A percentile compares a stretch with the other conserved stretches of the same genome.
Evolutionary conservation across 2,797 vertebrate species (phyloP).

Genomic region (Taeniopygia guttata): DNA sequence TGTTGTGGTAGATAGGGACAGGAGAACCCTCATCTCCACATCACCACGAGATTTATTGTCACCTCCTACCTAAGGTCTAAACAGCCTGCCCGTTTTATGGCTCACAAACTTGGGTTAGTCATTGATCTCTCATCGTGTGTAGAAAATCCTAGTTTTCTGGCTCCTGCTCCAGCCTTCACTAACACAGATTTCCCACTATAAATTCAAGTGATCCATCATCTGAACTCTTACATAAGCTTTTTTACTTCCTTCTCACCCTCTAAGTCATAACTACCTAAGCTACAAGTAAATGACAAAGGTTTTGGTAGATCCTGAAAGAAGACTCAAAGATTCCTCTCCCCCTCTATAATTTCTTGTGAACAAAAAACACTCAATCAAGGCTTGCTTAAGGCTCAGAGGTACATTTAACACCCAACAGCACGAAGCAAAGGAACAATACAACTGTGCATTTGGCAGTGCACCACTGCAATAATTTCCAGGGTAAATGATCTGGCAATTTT

Average conservation of each 20-base stretch:
- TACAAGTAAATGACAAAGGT: slow-evolving; percentile 7
- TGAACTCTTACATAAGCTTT: neutral
- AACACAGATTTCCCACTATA: neutral
- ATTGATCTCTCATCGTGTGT: neutral
- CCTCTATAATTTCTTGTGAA: neutral
- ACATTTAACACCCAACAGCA: slow-evolving; percentile 33
- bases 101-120: neutral
- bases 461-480: slow-evolving; percentile 1
- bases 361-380: neutral
- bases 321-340: neutral
- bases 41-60: neutral
- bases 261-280: neutral
- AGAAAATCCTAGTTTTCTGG: neutral
- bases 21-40: neutral
- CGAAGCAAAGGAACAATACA: slow-evolving; percentile 10
- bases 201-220: neutral
- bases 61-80: neutral
- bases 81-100: neutral
- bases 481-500: slow-evolving; percentile 37
- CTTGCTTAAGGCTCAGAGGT: slow-evolving; percentile 13
- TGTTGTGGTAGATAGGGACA: neutral
- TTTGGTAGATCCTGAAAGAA: slow-evolving; percentile 2
- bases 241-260: slow-evolving; percentile 1
- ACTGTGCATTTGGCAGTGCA: slow-evolving; percentile 8
- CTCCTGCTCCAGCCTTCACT: neutral